Percentiles rank a stretch among this genome's conserved stretches.
Evolutionary conservation across 2,888 invertebrate species (phyloP).

Genomic region (Eilema caniola): DNA sequence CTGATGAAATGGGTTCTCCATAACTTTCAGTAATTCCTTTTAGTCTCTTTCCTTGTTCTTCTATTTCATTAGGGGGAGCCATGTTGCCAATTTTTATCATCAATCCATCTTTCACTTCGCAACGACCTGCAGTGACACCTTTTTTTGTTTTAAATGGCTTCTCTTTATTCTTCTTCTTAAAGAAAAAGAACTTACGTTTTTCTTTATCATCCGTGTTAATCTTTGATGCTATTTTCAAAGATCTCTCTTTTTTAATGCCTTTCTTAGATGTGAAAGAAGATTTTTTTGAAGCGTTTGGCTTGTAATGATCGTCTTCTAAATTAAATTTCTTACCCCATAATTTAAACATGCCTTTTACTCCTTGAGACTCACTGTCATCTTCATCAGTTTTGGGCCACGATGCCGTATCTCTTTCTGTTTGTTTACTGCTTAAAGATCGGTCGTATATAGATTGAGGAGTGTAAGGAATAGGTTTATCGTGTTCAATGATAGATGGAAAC

Average conservation of each 20-base stretch:
- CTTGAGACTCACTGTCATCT: constrained; percentile 62
- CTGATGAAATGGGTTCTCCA: constrained; percentile 58
- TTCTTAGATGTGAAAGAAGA: constrained; percentile 41
- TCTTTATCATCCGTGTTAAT: constrained; percentile 60
- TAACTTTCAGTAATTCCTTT: constrained; percentile 40
- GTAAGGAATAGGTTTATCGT: constrained; percentile 23
- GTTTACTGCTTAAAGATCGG: constrained; percentile 38
- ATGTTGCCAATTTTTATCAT: constrained; percentile 61
- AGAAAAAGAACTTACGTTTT: constrained; percentile 65
- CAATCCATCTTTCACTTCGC: constrained; percentile 72
- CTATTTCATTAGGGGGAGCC: constrained; percentile 33
- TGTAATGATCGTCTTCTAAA: constrained; percentile 63
- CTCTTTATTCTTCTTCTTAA: constrained; percentile 63
- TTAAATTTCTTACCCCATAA: constrained; percentile 76
- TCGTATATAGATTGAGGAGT: constrained; percentile 40
- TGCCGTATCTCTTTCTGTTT: constrained; percentile 18
- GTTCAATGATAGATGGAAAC: constrained; percentile 21
- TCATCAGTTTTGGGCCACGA: constrained; percentile 50
- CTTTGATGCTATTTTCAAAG: constrained; percentile 24
- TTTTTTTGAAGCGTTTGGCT: constrained; percentile 43
- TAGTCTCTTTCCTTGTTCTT: constrained; percentile 26
- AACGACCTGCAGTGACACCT: constrained; percentile 70
- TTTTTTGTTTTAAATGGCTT: constrained; percentile 61
- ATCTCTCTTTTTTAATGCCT: constrained; percentile 35
- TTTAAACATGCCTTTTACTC: constrained; percentile 75